Evolutionary conservation across 1,140 invertebrate species (phyloP).

Genomic region (Apis laboriosa): DNA sequence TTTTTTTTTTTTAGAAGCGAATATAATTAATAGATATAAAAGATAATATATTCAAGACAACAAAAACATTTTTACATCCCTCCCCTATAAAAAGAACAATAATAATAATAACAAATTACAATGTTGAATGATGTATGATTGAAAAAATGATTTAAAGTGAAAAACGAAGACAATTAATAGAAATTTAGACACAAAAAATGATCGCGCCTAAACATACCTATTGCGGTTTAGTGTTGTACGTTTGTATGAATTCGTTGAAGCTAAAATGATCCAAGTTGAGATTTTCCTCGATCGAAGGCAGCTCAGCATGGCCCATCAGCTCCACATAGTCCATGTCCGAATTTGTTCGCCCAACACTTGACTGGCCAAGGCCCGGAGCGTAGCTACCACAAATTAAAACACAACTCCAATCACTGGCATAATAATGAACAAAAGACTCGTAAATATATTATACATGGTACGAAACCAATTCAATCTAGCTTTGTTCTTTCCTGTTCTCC

Average conservation of each 20-base stretch:
- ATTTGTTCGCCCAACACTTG: slow-evolving; percentile 72
- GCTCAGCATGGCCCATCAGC: slow-evolving; percentile 73
- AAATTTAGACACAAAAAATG: slow-evolving; percentile 1
- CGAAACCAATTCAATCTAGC: background rate
- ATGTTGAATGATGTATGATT: slow-evolving; percentile 1
- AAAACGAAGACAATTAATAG: slow-evolving; percentile 23
- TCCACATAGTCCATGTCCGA: slow-evolving; percentile 79
- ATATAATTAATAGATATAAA: background rate
- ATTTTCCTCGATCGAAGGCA: slow-evolving; percentile 78
- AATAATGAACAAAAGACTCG: slow-evolving; percentile 18
- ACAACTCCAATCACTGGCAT: slow-evolving; percentile 81
- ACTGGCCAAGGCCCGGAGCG: slow-evolving; percentile 79
- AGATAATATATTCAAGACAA: slow-evolving; percentile 3
- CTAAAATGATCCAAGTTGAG: slow-evolving; percentile 77
- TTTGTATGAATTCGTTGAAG: slow-evolving; percentile 77
- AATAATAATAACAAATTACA: slow-evolving; percentile 30
- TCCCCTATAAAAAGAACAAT: slow-evolving; percentile 41
- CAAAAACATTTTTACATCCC: slow-evolving; percentile 38
- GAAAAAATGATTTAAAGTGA: slow-evolving; percentile 18
- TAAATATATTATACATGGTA: background rate
- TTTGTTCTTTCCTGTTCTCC: slow-evolving; percentile 18
- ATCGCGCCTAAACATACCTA: slow-evolving; percentile 66
- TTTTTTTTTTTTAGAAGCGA: slow-evolving; percentile 2
- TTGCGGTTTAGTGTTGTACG: slow-evolving; percentile 74
- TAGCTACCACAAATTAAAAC: slow-evolving; percentile 79